phyloP scores from a whole-genome alignment of 2,797 vertebrate genomes.

The Hylomyscus alleni region DNA sequence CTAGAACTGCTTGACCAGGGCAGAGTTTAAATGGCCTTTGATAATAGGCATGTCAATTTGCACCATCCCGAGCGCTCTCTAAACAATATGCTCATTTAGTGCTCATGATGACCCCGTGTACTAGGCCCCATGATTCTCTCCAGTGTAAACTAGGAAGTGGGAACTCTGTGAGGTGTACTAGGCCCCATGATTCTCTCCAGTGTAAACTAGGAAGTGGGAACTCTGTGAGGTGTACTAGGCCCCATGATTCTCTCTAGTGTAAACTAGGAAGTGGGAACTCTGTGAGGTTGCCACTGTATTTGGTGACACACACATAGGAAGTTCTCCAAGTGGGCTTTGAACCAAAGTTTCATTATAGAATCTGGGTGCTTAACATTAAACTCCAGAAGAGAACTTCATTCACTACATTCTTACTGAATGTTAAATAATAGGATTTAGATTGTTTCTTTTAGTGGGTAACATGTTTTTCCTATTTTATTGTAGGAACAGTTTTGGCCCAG shows the following conservation, averaged over 20 bases:
- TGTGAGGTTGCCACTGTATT: not conserved
- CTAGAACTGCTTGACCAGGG: not conserved
- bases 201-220: not conserved
- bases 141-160: not conserved
- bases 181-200: not conserved
- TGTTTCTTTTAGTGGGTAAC: not conserved
- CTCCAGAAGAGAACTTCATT: not conserved
- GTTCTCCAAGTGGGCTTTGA: not conserved
- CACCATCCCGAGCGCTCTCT: not conserved
- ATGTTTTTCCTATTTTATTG: not conserved
- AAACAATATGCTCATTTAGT: not conserved
- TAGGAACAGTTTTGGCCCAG: not conserved
- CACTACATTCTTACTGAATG: not conserved
- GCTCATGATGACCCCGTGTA: not conserved
- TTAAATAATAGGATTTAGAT: not conserved
- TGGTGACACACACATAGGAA: not conserved
- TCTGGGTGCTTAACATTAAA: not conserved
- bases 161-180: too few relatives aligned
- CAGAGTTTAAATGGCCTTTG: constrained; percentile 9
- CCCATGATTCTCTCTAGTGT: not conserved
- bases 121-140: not conserved
- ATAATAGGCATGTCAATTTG: not conserved
- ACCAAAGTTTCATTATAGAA: not conserved
- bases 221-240: not conserved
- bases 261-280: not conserved